A percentile compares a stretch with the other conserved stretches of the same genome.
Evolutionary conservation across 2,113 vertebrate genomes (phyloP).

Genomic region (Brachypodius melanocephalos): DNA sequence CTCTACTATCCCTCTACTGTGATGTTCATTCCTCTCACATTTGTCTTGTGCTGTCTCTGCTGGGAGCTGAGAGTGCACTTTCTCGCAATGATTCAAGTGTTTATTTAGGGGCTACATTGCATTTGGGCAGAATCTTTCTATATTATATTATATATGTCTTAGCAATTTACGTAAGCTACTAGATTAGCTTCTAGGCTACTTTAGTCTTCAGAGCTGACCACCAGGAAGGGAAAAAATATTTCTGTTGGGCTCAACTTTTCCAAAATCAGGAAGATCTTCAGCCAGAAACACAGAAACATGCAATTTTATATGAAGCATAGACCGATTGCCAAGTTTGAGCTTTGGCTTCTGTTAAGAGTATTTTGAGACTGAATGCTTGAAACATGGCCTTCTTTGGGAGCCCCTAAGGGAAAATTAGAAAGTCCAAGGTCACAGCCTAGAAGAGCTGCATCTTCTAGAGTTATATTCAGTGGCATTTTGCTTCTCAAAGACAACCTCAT

Average conservation of each 20-base stretch:
- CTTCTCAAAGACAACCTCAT: background rate
- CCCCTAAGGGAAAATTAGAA: background rate
- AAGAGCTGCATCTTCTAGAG: background rate
- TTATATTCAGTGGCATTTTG: background rate
- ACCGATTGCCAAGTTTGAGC: background rate
- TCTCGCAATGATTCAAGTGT: background rate
- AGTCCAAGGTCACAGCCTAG: background rate
- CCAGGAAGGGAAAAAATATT: background rate
- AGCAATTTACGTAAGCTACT: background rate
- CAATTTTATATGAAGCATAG: background rate
- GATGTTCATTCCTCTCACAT: background rate
- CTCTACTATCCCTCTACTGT: background rate
- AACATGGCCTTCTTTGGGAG: background rate
- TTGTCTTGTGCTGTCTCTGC: background rate
- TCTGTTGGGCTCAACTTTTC: background rate
- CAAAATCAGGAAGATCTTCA: background rate
- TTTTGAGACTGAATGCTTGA: background rate
- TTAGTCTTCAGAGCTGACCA: background rate
- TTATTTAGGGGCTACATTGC: background rate
- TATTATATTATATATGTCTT: background rate
- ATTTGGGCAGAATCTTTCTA: background rate
- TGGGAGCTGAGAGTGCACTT: background rate
- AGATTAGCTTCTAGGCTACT: background rate
- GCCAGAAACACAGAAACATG: background rate
- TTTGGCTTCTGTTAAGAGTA: background rate